phyloP scores from a whole-genome alignment of 2,888 invertebrate species.

The Strigamia maritima region DNA sequence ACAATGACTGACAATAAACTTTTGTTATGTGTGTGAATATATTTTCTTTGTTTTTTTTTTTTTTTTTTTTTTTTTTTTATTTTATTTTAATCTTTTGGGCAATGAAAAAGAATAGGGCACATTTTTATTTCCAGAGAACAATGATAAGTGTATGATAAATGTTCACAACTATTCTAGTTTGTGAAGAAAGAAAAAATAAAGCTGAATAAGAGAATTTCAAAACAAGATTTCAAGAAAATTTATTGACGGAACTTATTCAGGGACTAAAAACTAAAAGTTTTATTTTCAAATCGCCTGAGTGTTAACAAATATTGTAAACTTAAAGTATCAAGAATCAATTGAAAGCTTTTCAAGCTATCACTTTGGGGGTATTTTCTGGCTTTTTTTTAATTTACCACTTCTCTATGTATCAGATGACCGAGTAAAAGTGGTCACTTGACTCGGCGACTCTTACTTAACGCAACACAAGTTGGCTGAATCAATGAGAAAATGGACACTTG shows the following conservation, averaged over 20 bases:
- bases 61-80: background rate
- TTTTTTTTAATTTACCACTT: background rate
- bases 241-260: no score
- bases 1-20: no score
- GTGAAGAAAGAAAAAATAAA: background rate
- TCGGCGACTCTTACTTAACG: background rate
- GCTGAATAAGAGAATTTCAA: background rate
- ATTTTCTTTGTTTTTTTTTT: background rate
- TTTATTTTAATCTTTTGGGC: background rate
- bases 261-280: background rate
- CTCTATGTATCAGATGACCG: background rate
- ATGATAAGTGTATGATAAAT: background rate
- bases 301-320: background rate
- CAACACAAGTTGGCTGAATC: background rate
- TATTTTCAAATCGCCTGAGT: background rate
- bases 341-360: background rate
- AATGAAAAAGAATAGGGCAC: background rate
- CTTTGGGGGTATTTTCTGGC: background rate
- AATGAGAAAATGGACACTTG: slow-evolving; percentile 11
- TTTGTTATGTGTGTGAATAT: no score
- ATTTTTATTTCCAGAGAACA: background rate
- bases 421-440: slow-evolving; percentile 8
- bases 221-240: no score
- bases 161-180: background rate
- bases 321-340: background rate